Conservation (phyloP, 2,113 vertebrate genomes). For the Todiramphus saurophagus region DNA sequence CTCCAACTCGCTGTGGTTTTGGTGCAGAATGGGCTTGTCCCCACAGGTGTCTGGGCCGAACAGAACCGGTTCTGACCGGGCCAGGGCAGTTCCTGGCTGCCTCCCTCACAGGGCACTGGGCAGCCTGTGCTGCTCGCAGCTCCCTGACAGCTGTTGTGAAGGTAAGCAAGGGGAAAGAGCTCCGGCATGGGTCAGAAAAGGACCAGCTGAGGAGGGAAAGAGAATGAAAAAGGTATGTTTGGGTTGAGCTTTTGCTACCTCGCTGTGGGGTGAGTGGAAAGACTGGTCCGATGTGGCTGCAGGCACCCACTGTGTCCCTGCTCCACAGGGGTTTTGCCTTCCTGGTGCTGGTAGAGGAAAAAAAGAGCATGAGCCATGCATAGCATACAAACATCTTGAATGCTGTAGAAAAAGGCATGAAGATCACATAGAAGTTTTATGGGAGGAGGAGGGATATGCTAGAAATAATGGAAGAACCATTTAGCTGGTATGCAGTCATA, state of each 20-base stretch:
- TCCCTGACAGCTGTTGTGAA: fast-evolving
- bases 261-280: neutral
- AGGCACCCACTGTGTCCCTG: neutral
- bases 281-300: neutral
- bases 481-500: neutral
- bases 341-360: neutral
- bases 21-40: fast-evolving
- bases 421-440: neutral
- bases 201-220: neutral
- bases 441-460: neutral
- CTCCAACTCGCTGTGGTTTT: fast-evolving
- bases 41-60: neutral
- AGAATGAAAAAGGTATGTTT: neutral
- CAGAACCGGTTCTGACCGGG: neutral
- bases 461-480: neutral
- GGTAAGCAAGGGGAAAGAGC: neutral
- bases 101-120: neutral
- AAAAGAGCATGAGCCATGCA: neutral
- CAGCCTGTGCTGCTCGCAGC: fast-evolving
- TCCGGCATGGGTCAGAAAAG: neutral
- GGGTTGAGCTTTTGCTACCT: neutral
- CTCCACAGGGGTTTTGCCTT: neutral
- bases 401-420: neutral
- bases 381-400: neutral
- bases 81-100: too few species aligned